Conservation (phyloP, 1,140 invertebrate species). For the Triops longicaudatus region DNA sequence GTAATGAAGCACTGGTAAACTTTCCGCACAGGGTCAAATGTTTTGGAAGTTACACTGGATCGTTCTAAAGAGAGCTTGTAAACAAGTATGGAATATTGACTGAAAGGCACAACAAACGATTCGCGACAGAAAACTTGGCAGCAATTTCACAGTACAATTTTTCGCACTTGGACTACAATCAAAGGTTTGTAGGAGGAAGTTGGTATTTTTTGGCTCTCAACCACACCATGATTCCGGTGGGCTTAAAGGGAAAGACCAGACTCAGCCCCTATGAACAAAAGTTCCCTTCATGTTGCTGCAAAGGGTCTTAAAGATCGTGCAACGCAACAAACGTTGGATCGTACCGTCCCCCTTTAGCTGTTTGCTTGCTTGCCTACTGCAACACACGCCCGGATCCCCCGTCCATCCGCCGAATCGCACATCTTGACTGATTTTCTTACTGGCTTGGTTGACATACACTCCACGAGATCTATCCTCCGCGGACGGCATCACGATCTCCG, state of each 20-base stretch:
- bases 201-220: background rate
- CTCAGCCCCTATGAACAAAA: background rate
- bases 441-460: background rate
- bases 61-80: no score
- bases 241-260: slow-evolving; percentile 4
- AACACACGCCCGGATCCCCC: background rate
- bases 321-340: background rate
- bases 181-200: background rate
- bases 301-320: background rate
- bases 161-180: background rate
- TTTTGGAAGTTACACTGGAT: no score
- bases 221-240: background rate
- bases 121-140: no score
- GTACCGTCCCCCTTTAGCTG: background rate
- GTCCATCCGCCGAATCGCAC: slow-evolving; percentile 5
- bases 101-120: no score
- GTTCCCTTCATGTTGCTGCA: slow-evolving; percentile 11
- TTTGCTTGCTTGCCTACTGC: background rate
- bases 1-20: no score
- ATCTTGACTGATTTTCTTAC: slow-evolving; percentile 1
- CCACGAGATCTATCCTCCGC: slow-evolving; percentile 8
- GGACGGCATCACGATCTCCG: slow-evolving; percentile 6
- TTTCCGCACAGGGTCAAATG: no score
- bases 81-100: no score
- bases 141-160: background rate